A percentile compares a stretch with the other conserved stretches of the same genome.
Evolutionary conservation across 2,888 invertebrate species (phyloP).

Genomic region (Epirrita christyi): DNA sequence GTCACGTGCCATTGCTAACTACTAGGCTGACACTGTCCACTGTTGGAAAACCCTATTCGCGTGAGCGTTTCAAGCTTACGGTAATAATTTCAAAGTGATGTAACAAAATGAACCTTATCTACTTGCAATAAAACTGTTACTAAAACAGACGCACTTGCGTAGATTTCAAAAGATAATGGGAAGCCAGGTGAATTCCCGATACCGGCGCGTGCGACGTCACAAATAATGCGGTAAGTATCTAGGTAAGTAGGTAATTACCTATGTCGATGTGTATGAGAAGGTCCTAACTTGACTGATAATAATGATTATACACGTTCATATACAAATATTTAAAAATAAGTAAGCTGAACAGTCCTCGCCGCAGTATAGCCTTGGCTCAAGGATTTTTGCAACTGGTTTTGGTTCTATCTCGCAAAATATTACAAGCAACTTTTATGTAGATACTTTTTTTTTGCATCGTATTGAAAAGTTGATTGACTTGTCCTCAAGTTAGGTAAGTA

Average conservation of each 20-base stretch:
- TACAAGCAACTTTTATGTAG: too few relatives aligned
- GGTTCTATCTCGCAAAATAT: background rate
- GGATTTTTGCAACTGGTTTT: background rate
- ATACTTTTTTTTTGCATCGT: too few relatives aligned
- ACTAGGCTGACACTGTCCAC: background rate
- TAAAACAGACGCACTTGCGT: slow-evolving; percentile 19
- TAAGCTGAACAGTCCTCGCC: too few relatives aligned
- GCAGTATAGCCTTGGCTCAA: too few relatives aligned
- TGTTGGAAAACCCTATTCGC: slow-evolving; percentile 21
- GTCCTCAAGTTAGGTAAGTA: too few relatives aligned
- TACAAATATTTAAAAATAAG: background rate
- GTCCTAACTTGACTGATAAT: slow-evolving; percentile 14
- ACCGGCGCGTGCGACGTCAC: slow-evolving; percentile 25
- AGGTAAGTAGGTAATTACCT: background rate
- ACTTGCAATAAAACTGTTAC: slow-evolving; percentile 1
- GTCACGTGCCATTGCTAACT: background rate
- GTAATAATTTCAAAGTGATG: slow-evolving; percentile 9
- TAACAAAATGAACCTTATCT: slow-evolving; percentile 11
- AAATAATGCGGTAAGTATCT: background rate
- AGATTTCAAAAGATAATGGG: slow-evolving; percentile 15
- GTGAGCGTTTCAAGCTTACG: background rate
- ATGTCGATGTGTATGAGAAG: slow-evolving; percentile 10
- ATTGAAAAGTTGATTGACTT: too few relatives aligned
- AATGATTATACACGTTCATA: slow-evolving; percentile 6
- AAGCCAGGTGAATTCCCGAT: slow-evolving; percentile 26